Evolutionary conservation across 2,797 vertebrate species (phyloP).

Genomic region (Sebastes nivosus): DNA sequence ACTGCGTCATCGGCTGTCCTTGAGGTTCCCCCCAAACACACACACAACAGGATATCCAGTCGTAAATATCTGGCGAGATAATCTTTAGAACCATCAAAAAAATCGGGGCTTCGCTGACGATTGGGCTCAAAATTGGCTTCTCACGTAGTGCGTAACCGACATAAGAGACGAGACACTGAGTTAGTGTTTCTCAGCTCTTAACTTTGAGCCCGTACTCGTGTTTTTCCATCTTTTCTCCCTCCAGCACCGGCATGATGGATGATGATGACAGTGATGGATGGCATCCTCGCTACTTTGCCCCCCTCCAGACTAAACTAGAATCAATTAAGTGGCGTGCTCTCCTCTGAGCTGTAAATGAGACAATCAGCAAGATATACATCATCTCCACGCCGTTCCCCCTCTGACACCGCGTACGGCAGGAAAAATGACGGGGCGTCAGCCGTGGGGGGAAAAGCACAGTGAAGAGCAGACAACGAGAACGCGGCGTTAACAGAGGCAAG

Average conservation of each 20-base stretch:
- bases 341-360: constrained; percentile 45
- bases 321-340: constrained; percentile 49
- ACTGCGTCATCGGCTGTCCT: no score
- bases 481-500: neutral
- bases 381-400: neutral
- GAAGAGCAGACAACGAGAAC: neutral
- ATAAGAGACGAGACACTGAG: neutral
- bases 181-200: constrained; percentile 3
- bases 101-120: no score
- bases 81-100: no score
- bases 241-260: constrained; percentile 12
- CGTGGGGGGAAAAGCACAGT: neutral
- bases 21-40: no score
- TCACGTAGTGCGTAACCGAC: no score
- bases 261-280: constrained; percentile 42
- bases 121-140: no score
- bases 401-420: neutral
- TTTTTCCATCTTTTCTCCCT: constrained; percentile 30
- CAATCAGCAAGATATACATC: constrained; percentile 49
- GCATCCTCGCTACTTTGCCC: constrained; percentile 12
- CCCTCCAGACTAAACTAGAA: constrained; percentile 41
- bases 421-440: constrained; percentile 14
- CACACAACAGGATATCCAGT: no score
- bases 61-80: no score
- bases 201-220: neutral